Percentiles rank a stretch among this genome's conserved stretches.
Evolutionary conservation across 2,113 vertebrate species (phyloP).

Genomic region (Callopanchax toddi): DNA sequence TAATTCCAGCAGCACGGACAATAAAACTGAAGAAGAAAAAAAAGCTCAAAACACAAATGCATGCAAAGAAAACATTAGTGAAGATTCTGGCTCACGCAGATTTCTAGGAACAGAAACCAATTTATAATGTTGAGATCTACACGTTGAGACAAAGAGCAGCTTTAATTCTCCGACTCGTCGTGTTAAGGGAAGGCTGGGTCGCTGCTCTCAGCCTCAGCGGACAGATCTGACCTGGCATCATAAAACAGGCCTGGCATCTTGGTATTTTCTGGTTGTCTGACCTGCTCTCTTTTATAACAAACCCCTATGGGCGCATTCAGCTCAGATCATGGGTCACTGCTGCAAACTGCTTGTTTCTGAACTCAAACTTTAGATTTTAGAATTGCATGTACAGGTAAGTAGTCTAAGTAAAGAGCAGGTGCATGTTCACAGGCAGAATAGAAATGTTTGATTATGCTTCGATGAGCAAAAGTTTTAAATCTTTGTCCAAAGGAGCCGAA

Average conservation of each 20-base stretch:
- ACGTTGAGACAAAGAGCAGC: constrained; percentile 13
- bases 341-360: not conserved
- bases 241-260: constrained; percentile 57
- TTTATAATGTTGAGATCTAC: constrained; percentile 15
- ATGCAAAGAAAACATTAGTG: not conserved
- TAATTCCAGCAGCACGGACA: constrained; percentile 14
- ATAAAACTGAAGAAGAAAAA: constrained; percentile 3
- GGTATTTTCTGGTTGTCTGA: constrained; percentile 57
- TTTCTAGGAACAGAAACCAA: not conserved
- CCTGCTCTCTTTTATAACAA: constrained; percentile 44
- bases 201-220: constrained; percentile 16
- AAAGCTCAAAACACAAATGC: constrained; percentile 1
- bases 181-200: constrained; percentile 8
- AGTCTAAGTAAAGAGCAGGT: not conserved
- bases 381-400: not conserved
- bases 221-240: constrained; percentile 36
- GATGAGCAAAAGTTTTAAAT: too few species aligned
- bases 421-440: too few species aligned
- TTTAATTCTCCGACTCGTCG: constrained; percentile 1
- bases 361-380: not conserved
- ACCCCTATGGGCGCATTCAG: constrained; percentile 25
- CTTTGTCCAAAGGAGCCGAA: too few species aligned
- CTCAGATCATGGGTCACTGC: constrained; percentile 32
- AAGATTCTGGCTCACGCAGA: not conserved
- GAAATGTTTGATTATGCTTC: too few species aligned